phyloP scores from a whole-genome alignment of 2,113 vertebrate species.

The Aegotheles bennettii region DNA sequence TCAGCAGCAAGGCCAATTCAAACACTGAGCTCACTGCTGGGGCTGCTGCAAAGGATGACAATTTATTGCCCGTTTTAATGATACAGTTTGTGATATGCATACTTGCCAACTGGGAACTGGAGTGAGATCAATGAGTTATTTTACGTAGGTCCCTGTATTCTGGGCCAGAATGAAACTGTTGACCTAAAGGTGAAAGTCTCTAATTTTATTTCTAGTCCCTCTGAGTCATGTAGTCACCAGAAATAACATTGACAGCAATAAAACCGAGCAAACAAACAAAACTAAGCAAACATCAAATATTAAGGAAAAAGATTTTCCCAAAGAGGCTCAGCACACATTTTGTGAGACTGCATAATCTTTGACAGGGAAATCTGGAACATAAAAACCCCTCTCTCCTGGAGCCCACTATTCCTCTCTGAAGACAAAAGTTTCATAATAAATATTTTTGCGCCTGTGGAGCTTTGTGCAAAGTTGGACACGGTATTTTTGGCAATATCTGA shows the following conservation, averaged over 20 bases:
- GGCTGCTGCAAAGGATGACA: conserved; percentile 30
- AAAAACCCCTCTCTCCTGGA: background rate
- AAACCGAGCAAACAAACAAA: conserved; percentile 60
- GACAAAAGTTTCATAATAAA: conserved; percentile 12
- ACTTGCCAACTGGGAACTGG: conserved; percentile 49
- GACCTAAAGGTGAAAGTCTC: conserved; percentile 54
- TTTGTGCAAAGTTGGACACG: conserved; percentile 3
- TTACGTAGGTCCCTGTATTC: conserved; percentile 42
- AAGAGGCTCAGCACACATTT: conserved; percentile 28
- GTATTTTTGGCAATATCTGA: conserved; percentile 48
- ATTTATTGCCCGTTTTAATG: conserved; percentile 39
- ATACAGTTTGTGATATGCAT: conserved; percentile 18
- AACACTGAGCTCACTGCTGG: conserved; percentile 51
- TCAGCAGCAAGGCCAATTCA: background rate
- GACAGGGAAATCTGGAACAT: conserved; percentile 21
- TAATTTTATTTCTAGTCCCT: conserved; percentile 58
- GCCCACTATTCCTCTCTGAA: background rate
- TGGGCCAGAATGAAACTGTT: conserved; percentile 52
- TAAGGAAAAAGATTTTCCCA: conserved; percentile 23
- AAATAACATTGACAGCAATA: conserved; percentile 61
- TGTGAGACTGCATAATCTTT: background rate
- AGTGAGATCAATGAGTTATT: conserved; percentile 51
- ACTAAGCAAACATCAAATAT: conserved; percentile 57
- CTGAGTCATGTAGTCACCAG: conserved; percentile 61
- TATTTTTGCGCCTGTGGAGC: conserved; percentile 37